These are phyloP conservation scores for Parazoanthus darwini DNA, from an alignment of 92 coral and sea anemone genomes.

Conservation along the genomic window DNA sequence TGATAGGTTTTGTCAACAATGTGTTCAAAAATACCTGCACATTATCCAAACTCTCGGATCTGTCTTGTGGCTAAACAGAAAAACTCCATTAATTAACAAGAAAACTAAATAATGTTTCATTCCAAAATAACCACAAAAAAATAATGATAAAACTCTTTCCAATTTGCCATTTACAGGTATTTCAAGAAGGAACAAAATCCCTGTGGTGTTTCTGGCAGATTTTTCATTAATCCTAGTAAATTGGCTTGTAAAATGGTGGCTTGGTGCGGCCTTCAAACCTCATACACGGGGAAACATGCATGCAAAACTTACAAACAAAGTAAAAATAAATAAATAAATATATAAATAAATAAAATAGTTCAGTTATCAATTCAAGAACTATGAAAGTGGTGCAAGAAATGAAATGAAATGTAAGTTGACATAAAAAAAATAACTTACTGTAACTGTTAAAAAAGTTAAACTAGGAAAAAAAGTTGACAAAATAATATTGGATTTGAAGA, in stretches of 20 bases:
- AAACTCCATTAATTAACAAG: conserved; percentile 12
- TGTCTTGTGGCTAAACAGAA: conserved; percentile 27
- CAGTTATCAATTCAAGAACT: too few relatives aligned
- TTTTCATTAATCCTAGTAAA: too few relatives aligned
- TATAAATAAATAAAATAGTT: not conserved
- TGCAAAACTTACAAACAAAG: not conserved
- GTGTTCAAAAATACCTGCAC: conserved; percentile 20
- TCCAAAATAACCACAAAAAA: too few relatives aligned
- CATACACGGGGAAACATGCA: not conserved
- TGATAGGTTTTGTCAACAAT: not conserved
- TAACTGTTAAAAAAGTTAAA: too few relatives aligned
- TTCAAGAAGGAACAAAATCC: not conserved
- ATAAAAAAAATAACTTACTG: too few relatives aligned
- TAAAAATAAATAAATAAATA: not conserved
- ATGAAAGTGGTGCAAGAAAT: too few relatives aligned
- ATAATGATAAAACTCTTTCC: not conserved
- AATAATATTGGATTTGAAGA: too few relatives aligned
- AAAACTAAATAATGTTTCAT: too few relatives aligned
- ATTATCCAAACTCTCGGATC: conserved; percentile 10
- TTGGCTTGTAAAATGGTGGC: not conserved
- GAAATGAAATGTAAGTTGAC: too few relatives aligned
- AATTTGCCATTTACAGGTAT: not conserved
- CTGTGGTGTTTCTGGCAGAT: not conserved
- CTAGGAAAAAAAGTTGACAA: too few relatives aligned
- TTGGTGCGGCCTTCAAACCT: conserved; percentile 6